These are phyloP conservation scores for Ceratosolen fusciceps DNA, from an alignment of 1,140 invertebrate genomes.

Conservation along the genomic window DNA sequence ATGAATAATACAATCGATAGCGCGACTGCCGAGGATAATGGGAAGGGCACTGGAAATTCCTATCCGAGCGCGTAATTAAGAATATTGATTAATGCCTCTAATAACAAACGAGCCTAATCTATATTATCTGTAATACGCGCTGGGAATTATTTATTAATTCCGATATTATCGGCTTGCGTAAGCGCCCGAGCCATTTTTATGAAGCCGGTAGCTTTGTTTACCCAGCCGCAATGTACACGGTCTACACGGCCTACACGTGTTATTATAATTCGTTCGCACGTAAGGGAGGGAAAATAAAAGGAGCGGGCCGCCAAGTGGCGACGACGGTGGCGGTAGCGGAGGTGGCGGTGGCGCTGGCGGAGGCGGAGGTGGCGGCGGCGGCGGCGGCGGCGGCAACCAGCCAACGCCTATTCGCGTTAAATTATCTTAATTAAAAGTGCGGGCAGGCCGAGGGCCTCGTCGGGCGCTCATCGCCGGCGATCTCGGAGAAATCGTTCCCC, in stretches of 20 bases:
- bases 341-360: no score
- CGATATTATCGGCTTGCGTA: not conserved
- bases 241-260: not conserved
- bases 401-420: not conserved
- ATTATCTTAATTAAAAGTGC: conserved; percentile 23
- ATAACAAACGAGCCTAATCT: not conserved
- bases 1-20: conserved; percentile 8
- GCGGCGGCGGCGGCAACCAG: no score
- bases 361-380: no score
- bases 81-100: not conserved
- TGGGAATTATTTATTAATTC: not conserved
- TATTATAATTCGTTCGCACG: conserved; percentile 2
- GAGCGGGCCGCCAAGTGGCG: no score
- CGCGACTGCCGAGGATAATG: not conserved
- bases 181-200: not conserved
- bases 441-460: not conserved
- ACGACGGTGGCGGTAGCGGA: no score
- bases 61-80: not conserved
- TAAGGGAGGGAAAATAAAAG: not conserved
- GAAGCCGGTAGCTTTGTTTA: conserved; percentile 4
- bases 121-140: not conserved
- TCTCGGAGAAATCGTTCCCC: not conserved
- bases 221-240: not conserved
- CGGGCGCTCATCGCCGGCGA: not conserved
- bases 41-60: not conserved